Evolutionary conservation across 2,113 vertebrate species (phyloP), one percentile per base, ranked within the genome.

Genomic region (Stigmatopora nigra): DNA sequence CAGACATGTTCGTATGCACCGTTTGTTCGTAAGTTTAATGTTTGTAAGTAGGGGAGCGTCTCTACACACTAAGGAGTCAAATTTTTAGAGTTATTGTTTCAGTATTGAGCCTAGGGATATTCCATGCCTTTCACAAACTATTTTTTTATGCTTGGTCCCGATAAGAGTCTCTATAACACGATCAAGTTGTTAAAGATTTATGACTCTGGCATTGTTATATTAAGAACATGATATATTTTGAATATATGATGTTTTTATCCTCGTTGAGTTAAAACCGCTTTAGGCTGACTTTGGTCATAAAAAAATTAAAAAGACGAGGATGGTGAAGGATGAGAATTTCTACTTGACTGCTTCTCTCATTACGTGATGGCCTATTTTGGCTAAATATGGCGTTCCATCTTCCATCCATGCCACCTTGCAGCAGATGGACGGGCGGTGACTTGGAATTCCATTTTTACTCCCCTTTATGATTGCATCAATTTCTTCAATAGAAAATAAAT

Each of bases 301-400:
- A 41, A 8, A 41, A 3, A 41, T 41, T 41, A 31, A 31, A 31
- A 31, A 31, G 25, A 31, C 25, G 25, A 3, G 41, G 57, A 61
- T 67, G 60, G 57, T 60, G 20, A 58, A 51, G 13, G 61, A 74
- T 3, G 25, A 68, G 44, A 46, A 62, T 73, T 71, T 71, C 44
- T 64, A 57, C 69, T 73, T 72, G 75, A 61, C 7, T 2, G n/a
- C 65, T 61, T 14, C 66, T 66, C 64, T 78, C 66, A 76, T 82
- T 78, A 78, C 64, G 59, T 72, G 69, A 73, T 72, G 71, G 72
- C 67, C 65, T 20, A 63, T 61, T 82, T 75, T 71, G 38, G 38
- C 63, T 67, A 13, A 65, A 57, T 68, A 60, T 59, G 17, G 19
- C 5, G 12, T 68, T 69, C 67, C 56, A 61, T 78, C 63, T 73